Evolutionary conservation across 2,797 vertebrate genomes (phyloP), one percentile per base, ranked within the genome.

Genomic region (Euphonia xanthogaster): DNA sequence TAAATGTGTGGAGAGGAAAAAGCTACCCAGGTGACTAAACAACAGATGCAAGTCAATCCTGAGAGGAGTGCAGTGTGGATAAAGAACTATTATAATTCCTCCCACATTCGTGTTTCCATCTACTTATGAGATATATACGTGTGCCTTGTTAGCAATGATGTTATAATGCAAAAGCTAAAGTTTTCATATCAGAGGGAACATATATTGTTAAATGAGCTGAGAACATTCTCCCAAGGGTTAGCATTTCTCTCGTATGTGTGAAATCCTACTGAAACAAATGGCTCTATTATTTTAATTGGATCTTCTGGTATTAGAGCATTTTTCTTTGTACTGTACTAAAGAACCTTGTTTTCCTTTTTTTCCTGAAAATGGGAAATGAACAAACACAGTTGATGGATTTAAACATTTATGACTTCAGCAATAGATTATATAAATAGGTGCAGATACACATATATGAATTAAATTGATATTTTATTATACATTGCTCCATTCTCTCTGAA

Each of bases 211-310:
- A 96, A 95, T 95, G 96, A 95, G 86, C 94, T 96, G 94, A 96
- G 91, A 97, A 95, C 94, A 77, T 94, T 97, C 73, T 97, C 97
- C 95, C 96, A 95, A 92, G 96, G 96, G 93, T 95, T 96, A 93
- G 88, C 40, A 83, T 97, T 97, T 96, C 88, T 95, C 96, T 90
- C 66, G 58, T 86, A 94, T 7, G 19, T 94, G 91, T 94, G 95
- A 97, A 97, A 96, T 82, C 80, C 92, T 89, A 75, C 93, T 80
- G 95, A 96, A 97, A 97, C 94, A 94, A 97, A 96, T 97, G 86
- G 91, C 75, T 75, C 93, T 96, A 96, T 96, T 97, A 97, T 96
- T 97, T 97, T 97, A 97, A 96, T 97, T 96, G 93, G 91, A 93
- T 97, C 94, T 96, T 96, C 92, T 86, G 82, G 82, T 96, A 95